Base-by-base conservation (phyloP, 2,113 vertebrate species). In the Dendropsophus ebraccatus region DNA sequence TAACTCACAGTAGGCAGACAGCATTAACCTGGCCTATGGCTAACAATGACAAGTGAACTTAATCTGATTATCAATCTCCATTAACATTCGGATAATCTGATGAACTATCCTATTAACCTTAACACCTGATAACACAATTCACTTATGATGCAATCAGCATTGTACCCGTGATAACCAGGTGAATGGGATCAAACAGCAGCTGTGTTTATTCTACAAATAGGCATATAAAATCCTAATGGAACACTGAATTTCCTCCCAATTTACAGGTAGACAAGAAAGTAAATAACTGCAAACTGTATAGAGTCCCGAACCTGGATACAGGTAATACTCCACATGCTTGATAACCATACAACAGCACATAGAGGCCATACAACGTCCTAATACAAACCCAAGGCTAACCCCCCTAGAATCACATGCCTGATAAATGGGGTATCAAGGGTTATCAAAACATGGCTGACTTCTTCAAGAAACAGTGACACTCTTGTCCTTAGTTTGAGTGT, bases 131-230 rank as follows among this genome's bases (percentile, higher is more conserved):
- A 73, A 83, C 60, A 82, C 56, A 81, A 81, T 62, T 35, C 28
- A 77, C 30, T 65, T 81, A 81, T 65, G 60, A 47, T 65, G 56
- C n/a, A 45, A 62, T 80, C 54, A 37, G 58, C 54, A 45, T 17
- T 78, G 12, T 32, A 25, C 4, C 41, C 1, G 9, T 45, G 78
- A 81, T 47, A 65, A 47, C 35, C 37, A 60, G 77, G 78, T 30
- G 7, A 65, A 81, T 37, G 35, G 45, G 41, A 7, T 91, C 82
- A 88, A 92, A 89, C 83, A 89, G 84, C 93, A 94, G 92, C 92
- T 94, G 93, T 93, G 89, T 92, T 94, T 94, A 90, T 91, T 89
- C 91, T 92, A 87, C 78, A 90, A 92, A 90, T 91, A 69, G 56
- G 62, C 9, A 82, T 50, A 50, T 50, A 62, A 62, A 62, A 65